These are phyloP conservation scores for Leucosticte australis DNA, from an alignment of 2,113 vertebrate genomes.

Conservation along the genomic window DNA sequence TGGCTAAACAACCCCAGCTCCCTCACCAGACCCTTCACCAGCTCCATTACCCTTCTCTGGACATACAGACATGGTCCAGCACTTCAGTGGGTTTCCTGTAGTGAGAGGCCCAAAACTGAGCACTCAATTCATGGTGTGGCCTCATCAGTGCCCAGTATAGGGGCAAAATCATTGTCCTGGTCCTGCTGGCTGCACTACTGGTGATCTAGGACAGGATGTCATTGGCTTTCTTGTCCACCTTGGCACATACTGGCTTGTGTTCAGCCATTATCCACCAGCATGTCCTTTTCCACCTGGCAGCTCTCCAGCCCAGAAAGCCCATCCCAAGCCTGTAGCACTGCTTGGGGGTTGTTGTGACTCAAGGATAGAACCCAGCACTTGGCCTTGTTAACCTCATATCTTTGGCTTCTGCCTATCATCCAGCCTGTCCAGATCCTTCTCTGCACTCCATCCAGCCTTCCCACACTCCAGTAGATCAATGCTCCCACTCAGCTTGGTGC, in stretches of 20 bases:
- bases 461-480: neutral
- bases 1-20: neutral
- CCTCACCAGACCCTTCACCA: neutral
- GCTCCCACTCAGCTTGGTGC: neutral
- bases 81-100: neutral
- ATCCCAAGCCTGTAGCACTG: neutral
- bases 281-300: accelerated
- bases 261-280: neutral
- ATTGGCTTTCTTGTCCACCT: neutral
- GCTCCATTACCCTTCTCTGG: neutral
- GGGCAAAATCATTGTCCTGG: neutral
- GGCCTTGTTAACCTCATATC: too few species aligned
- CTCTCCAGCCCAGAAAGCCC: neutral
- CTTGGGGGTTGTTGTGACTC: neutral
- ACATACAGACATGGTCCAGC: accelerated
- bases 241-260: neutral
- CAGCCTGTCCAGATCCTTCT: neutral
- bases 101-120: neutral
- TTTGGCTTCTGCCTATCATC: neutral
- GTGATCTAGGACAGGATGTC: neutral
- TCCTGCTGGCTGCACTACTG: neutral
- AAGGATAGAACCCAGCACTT: neutral
- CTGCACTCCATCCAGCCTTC: neutral
- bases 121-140: neutral
- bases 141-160: neutral